Evolutionary conservation across 2,113 vertebrate genomes (phyloP).

Genomic region (Sylvicapra grimmia): DNA sequence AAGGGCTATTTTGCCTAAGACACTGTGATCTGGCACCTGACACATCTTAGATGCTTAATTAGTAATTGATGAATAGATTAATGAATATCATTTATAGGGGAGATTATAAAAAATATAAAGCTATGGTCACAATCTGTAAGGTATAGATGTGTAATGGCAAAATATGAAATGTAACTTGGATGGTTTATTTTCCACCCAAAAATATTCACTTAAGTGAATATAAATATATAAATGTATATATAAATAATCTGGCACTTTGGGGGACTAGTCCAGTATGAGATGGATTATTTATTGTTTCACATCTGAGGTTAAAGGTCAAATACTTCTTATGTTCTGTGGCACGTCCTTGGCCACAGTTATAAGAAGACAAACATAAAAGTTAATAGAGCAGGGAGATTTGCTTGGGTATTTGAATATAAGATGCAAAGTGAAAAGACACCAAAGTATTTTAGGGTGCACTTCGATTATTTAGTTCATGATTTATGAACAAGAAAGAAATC

Average conservation of each 20-base stretch:
- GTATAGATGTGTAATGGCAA: not conserved
- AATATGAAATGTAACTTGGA: conserved; percentile 9
- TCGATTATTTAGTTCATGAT: conserved; percentile 2
- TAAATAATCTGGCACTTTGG: not conserved
- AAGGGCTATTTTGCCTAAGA: not conserved
- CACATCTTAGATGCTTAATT: not conserved
- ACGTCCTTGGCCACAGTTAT: not conserved
- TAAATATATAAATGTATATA: not conserved
- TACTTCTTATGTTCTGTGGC: not conserved
- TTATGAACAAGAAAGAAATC: conserved; percentile 34
- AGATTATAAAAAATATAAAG: not conserved
- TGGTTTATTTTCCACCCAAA: not conserved
- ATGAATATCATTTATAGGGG: not conserved
- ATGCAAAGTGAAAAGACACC: not conserved
- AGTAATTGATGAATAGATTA: not conserved
- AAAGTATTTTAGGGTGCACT: conserved; percentile 23
- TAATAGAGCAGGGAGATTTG: not conserved
- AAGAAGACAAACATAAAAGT: not conserved
- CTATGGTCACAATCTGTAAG: not conserved
- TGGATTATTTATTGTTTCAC: not conserved
- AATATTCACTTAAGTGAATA: not conserved
- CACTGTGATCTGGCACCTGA: not conserved
- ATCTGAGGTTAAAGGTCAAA: not conserved
- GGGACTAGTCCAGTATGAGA: not conserved
- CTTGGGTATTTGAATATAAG: not conserved